These are phyloP conservation scores for Drosophila grimshawi DNA, from an alignment of 1,140 invertebrate species.

Conservation along the genomic window DNA sequence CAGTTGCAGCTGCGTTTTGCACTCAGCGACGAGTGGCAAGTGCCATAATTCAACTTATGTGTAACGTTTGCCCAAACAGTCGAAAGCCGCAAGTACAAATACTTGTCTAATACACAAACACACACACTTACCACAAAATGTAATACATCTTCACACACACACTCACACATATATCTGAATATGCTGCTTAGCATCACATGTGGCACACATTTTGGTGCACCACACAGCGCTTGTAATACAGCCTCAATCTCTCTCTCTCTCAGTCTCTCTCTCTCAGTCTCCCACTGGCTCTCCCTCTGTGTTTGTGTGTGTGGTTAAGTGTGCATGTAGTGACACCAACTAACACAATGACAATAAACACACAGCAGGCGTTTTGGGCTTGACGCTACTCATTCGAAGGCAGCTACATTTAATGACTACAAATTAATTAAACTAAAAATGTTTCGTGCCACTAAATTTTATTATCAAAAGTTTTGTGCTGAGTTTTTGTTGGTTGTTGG, in stretches of 20 bases:
- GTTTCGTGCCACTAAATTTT: conserved; percentile 61
- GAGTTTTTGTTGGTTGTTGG: conserved; percentile 19
- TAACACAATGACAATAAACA: conserved; percentile 29
- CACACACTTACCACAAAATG: conserved; percentile 34
- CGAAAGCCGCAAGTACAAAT: conserved; percentile 72
- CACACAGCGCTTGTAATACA: conserved; percentile 44
- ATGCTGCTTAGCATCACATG: conserved; percentile 47
- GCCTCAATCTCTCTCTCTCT: neutral
- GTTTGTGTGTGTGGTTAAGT: conserved; percentile 8
- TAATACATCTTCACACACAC: conserved; percentile 71
- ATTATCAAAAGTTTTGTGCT: conserved; percentile 62
- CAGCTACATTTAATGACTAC: conserved; percentile 72
- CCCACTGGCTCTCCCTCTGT: neutral
- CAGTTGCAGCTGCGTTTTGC: conserved; percentile 14
- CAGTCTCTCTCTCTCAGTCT: neutral
- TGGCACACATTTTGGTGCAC: conserved; percentile 68
- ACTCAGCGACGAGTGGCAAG: conserved; percentile 28
- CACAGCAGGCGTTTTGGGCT: conserved; percentile 3
- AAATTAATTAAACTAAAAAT: conserved; percentile 82
- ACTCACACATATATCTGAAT: conserved; percentile 10
- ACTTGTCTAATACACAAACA: conserved; percentile 53
- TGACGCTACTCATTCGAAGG: conserved; percentile 27
- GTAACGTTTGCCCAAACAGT: conserved; percentile 39
- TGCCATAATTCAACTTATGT: conserved; percentile 69
- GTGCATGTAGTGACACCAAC: conserved; percentile 52